These are phyloP conservation scores for Stenotaenia linearis DNA, from an alignment of 2,888 invertebrate genomes.

Conservation along the genomic window DNA sequence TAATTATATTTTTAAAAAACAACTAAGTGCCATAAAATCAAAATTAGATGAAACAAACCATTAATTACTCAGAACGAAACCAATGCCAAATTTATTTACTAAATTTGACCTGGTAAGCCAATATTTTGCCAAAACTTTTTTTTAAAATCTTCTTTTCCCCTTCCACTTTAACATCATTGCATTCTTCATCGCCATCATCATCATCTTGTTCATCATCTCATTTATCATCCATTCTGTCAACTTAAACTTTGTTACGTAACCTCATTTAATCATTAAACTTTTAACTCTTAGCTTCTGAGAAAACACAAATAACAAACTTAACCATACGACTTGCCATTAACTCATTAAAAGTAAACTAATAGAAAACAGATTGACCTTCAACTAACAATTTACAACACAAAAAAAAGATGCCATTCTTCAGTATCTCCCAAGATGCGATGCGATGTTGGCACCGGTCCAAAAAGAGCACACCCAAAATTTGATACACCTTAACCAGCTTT, in stretches of 20 bases:
- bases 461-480: constrained; percentile 8
- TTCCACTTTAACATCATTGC: not conserved
- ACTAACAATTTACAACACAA: not conserved
- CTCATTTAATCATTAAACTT: not conserved
- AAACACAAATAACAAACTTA: not conserved
- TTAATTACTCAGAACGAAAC: not conserved
- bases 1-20: too few species aligned
- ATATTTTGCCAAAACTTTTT: not conserved
- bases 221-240: not conserved
- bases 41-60: not conserved
- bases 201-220: not conserved
- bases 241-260: not conserved
- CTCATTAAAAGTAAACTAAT: not conserved
- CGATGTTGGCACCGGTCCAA: not conserved
- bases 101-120: not conserved
- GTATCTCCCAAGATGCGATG: not conserved
- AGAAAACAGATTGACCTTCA: not conserved
- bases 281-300: not conserved
- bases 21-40: too few species aligned
- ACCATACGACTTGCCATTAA: not conserved
- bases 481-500: constrained; percentile 11
- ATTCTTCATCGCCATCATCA: not conserved
- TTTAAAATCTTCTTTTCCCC: not conserved
- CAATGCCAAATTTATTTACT: not conserved
- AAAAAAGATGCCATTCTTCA: not conserved